Evolutionary conservation across 1,140 invertebrate genomes (phyloP), one percentile per base, ranked within the genome.

Genomic region (Lepidurus apus): DNA sequence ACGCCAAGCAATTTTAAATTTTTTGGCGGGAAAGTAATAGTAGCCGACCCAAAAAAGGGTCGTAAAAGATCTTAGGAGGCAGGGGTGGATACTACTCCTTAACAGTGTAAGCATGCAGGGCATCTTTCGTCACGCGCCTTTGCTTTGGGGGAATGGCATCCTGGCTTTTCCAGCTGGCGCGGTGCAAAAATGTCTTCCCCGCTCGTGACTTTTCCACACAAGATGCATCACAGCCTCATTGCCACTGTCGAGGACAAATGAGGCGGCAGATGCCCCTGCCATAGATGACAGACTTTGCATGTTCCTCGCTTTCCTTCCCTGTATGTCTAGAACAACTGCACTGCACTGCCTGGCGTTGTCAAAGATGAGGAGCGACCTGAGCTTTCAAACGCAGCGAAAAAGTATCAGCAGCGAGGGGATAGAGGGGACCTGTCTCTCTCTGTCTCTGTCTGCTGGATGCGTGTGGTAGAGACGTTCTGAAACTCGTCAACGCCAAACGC

Each of bases 161-260:
- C 53, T n/a, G 53, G 6, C 53, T 34, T 34, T 34, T 65, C 17
- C 53, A 65, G 53, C 53, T 65, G 53, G 53, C 53, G 53, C 17
- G 53, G n/a, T 21, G 53, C 53, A 65, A 65, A 65, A 21, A 65
- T 65, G 34, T 34, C 21, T 21, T 65, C 21, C 53, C 53, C 53
- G 53, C 53, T 65, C 53, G 53, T 65, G 53, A 65, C 53, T 65
- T 65, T 65, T 65, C 53, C 53, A 65, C 53, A 65, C 53, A 65
- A 65, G 53, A 65, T 65, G n/a, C 53, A 65, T 65, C 53, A 65
- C 53, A 65, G 53, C 53, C 53, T 65, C 53, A 65, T 65, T 65
- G 53, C 53, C 53, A 65, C 53, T 65, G 53, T 65, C 53, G 53
- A 65, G 53, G 53, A 65, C 53, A 65, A 65, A 65, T 65, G 53